Evolutionary conservation across 2,113 vertebrate genomes (phyloP).

Genomic region (Pantherophis guttatus): DNA sequence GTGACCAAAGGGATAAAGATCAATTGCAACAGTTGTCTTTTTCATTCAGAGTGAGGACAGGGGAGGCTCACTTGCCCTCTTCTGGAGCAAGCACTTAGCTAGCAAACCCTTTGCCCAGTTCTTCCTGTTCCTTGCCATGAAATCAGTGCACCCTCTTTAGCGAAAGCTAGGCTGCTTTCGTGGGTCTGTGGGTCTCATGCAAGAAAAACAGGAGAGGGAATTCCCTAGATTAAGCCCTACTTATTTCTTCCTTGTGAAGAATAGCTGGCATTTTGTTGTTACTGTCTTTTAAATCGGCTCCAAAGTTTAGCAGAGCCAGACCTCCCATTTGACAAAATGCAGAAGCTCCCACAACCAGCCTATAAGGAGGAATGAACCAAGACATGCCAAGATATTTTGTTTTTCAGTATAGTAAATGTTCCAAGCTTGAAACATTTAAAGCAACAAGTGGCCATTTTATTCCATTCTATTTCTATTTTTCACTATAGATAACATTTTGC

Average conservation of each 20-base stretch:
- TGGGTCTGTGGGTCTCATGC: neutral
- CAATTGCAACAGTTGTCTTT: neutral
- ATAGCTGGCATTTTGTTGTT: neutral
- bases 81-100: neutral
- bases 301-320: neutral
- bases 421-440: neutral
- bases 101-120: no score
- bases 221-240: neutral
- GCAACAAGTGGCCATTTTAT: neutral
- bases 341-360: neutral
- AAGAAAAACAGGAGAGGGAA: neutral
- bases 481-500: neutral
- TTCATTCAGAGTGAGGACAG: neutral
- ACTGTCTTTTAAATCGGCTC: neutral
- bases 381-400: neutral
- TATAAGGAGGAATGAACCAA: neutral
- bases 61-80: neutral
- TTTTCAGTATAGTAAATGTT: neutral
- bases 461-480: neutral
- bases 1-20: neutral
- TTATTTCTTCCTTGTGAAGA: neutral
- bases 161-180: neutral
- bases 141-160: neutral
- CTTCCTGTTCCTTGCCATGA: neutral
- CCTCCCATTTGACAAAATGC: neutral